Evolutionary conservation across 1,140 invertebrate species (phyloP), one percentile per base, ranked within the genome.

Genomic region (Neodiprion lecontei): DNA sequence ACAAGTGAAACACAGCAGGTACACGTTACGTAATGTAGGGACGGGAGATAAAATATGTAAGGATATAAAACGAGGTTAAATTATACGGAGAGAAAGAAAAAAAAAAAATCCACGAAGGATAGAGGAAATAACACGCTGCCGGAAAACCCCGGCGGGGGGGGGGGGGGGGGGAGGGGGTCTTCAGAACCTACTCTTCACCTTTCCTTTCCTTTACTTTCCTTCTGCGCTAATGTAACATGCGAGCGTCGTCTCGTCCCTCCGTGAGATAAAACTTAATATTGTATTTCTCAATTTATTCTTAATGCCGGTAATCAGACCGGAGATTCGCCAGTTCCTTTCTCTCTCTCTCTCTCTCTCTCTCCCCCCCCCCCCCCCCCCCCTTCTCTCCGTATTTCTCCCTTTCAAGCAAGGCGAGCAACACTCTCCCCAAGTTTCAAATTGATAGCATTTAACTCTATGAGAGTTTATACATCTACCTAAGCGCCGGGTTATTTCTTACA

Each of bases 311-410:
- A 67, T 75, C 72, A 72, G 70, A 28, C 7, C 48, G 75, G 12
- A 74, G 70, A 40, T 74, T 61, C 49, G 23, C 47, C 28, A 72
- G 9, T 61, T 11, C 66, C 72, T 66, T n/a, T 47, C 67, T 72
- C 50, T 69, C 12, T 5, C 28, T 28, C 28, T 28, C 1, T 5
- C 21, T 49, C 40, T 72, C 49, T 67, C 61, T 71, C 65, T 47
- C 47, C 49, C 66, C 66, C 66, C 21, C 40, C 53, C 3, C 11
- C 67, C 67, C 72, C 70, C 53, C 50, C 75, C 28, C 71, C 68
- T 70, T 21, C 28, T 77, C 71, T 75, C 66, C 50, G 67, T 75
- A 23, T 72, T 65, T 48, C 14, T 77, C 49, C 50, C 71, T 67
- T 67, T 74, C 67, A 40, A 40, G 28, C 28, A 40, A 40, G 28